Evolutionary conservation across 2,888 invertebrate genomes (phyloP), one percentile per base, ranked within the genome.

Genomic region (Caenorhabditis auriculariae): DNA sequence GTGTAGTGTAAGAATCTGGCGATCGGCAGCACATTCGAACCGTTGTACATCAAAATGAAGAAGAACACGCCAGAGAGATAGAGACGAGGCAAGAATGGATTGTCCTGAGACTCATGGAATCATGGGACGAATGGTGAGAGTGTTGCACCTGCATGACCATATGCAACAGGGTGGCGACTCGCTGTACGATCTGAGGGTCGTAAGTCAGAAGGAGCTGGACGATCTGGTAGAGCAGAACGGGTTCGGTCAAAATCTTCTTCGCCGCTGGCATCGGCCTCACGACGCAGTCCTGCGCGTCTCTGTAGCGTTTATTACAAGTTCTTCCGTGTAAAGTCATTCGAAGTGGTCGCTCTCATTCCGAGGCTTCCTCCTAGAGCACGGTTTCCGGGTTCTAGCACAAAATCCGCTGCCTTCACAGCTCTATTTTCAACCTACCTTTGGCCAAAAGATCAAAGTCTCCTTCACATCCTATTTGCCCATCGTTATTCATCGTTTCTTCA

Each of bases 41-140:
- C 98, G 0, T 93, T 96, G 83, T 98, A 99, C 90, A 98, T 90
- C 65, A 98, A 86, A 86, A 98, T 93, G 83, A 98, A 98, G 85
- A 91, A 99, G 84, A 78, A 99, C 24, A 93, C 90, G 3, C 98
- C 98, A 0, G 93, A 91, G 56, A 92, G 86, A 83, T 96, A 96
- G 42, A 98, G 86, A 77, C 93, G 90, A 0, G 93, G 90, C 80
- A 95, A 88, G 81, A 90, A 89, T 0, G 94, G 92, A 85, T 98
- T 99, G 84, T 98, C 89, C 3, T 96, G 98, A 0, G 93, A 91
- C 58, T 92, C 86, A 83, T 95, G 96, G 42, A 98, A 86, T 78
- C 93, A 90, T 0, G 94, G 90, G 79, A 95, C 88, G 82, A 90
- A 90, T 0, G 94, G 93, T 85, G n/a, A n/a, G n/a, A n/a, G n/a